Evolutionary conservation across 2,888 invertebrate species (phyloP).

Genomic region (Xestia xanthographa): DNA sequence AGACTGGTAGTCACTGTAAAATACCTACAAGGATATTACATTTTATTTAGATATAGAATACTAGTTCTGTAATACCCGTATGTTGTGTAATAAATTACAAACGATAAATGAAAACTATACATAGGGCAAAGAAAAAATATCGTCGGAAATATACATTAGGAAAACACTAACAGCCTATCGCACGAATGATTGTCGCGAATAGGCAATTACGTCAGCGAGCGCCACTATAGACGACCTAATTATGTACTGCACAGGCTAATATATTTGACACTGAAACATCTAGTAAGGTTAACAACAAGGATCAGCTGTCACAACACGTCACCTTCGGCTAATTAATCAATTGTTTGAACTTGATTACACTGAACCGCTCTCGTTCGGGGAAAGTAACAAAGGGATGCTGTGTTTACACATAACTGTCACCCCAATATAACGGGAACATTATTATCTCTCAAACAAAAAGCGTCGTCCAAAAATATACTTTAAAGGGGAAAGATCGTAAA

Average conservation of each 20-base stretch:
- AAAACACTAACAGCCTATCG: not conserved
- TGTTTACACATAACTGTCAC: constrained; percentile 68
- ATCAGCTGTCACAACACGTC: constrained; percentile 8
- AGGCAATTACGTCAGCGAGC: constrained; percentile 46
- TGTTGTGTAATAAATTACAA: not conserved
- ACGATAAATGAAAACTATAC: not conserved
- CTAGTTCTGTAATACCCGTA: not conserved
- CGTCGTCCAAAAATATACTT: constrained; percentile 73
- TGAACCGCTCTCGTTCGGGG: constrained; percentile 45
- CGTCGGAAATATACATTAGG: constrained; percentile 10
- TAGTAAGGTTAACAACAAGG: constrained; percentile 18
- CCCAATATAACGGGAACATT: constrained; percentile 63
- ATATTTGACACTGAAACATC: constrained; percentile 42
- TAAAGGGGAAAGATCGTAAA: constrained; percentile 76
- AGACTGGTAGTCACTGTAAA: constrained; percentile 25
- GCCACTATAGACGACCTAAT: constrained; percentile 38
- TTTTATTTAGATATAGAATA: not conserved
- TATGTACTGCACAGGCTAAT: constrained; percentile 17
- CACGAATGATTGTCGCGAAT: constrained; percentile 28
- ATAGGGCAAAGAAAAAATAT: not conserved
- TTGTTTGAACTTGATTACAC: constrained; percentile 53
- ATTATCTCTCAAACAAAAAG: constrained; percentile 69
- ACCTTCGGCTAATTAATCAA: constrained; percentile 46
- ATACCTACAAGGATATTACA: not conserved
- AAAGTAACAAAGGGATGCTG: constrained; percentile 65